These are phyloP conservation scores for Leptopilina drosophilae DNA, from an alignment of 2,888 invertebrate species.

Conservation along the genomic window DNA sequence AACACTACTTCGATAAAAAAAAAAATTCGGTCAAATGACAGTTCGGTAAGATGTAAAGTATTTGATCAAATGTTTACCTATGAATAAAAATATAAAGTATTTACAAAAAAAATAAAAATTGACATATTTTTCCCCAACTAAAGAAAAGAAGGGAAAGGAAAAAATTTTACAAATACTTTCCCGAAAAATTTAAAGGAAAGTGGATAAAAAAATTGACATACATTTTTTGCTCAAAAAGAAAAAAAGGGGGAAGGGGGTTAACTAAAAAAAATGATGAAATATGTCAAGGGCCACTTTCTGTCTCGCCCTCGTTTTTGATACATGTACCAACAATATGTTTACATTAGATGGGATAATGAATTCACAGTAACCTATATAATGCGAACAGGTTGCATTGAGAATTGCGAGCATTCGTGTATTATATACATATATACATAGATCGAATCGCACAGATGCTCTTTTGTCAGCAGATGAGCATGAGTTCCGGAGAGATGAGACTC, in stretches of 20 bases:
- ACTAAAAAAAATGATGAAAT: slow-evolving; percentile 15
- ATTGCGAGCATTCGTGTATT: slow-evolving; percentile 40
- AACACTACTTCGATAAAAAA: no score
- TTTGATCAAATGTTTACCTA: no score
- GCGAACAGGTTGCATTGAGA: slow-evolving; percentile 70
- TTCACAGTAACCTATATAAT: slow-evolving; percentile 67
- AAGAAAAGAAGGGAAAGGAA: no score
- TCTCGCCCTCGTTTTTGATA: slow-evolving; percentile 3
- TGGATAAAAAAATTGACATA: no score
- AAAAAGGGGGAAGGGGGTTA: background rate
- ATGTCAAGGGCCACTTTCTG: slow-evolving; percentile 8
- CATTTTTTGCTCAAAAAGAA: no score
- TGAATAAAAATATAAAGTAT: no score
- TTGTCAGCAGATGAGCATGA: slow-evolving; percentile 68
- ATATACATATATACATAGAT: slow-evolving; percentile 55
- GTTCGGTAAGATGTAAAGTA: no score
- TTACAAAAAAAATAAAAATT: no score
- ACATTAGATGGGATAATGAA: slow-evolving; percentile 76
- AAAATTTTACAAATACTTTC: no score
- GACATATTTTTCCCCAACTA: no score
- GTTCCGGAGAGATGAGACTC: slow-evolving; percentile 55
- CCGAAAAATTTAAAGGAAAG: no score
- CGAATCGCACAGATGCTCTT: slow-evolving; percentile 73
- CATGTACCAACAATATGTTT: slow-evolving; percentile 72
- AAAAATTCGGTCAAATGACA: no score